Evolutionary conservation across 2,113 vertebrate genomes (phyloP).

Genomic region (Lampris megalopsis): DNA sequence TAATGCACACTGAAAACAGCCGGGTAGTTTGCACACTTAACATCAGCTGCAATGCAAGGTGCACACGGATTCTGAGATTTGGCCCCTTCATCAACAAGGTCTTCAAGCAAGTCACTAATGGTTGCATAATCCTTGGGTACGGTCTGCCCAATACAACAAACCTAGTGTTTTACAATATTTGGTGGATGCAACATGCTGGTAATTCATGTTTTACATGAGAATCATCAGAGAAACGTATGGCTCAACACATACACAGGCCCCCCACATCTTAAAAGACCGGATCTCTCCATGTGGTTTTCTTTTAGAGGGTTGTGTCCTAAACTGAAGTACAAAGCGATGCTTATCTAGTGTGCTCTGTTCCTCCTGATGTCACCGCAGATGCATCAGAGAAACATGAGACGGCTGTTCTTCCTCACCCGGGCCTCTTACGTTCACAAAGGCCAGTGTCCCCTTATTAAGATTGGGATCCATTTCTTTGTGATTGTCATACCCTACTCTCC

Average conservation of each 20-base stretch:
- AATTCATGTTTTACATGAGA: slow-evolving; percentile 33
- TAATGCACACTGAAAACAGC: neutral
- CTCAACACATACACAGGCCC: neutral
- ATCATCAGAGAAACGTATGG: slow-evolving; percentile 9
- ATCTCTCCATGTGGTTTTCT: slow-evolving; percentile 15
- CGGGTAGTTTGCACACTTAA: neutral
- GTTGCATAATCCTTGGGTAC: neutral
- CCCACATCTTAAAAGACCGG: neutral
- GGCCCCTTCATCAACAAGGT: neutral
- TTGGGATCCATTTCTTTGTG: neutral
- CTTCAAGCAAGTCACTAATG: neutral
- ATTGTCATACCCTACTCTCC: slow-evolving; percentile 13
- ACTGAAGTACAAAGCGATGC: neutral
- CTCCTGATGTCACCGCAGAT: slow-evolving; percentile 3
- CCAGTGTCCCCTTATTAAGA: neutral
- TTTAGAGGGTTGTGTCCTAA: neutral
- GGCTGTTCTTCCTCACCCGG: neutral
- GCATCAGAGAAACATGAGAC: neutral
- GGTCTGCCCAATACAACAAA: slow-evolving; percentile 15
- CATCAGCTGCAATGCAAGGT: neutral
- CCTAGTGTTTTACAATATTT: slow-evolving; percentile 21
- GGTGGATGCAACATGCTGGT: slow-evolving; percentile 41
- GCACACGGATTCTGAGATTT: slow-evolving; percentile 7
- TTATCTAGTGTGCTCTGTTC: neutral
- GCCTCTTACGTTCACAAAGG: no score